phyloP scores from a whole-genome alignment of 1,140 invertebrate species.

The Apis mellifera region DNA sequence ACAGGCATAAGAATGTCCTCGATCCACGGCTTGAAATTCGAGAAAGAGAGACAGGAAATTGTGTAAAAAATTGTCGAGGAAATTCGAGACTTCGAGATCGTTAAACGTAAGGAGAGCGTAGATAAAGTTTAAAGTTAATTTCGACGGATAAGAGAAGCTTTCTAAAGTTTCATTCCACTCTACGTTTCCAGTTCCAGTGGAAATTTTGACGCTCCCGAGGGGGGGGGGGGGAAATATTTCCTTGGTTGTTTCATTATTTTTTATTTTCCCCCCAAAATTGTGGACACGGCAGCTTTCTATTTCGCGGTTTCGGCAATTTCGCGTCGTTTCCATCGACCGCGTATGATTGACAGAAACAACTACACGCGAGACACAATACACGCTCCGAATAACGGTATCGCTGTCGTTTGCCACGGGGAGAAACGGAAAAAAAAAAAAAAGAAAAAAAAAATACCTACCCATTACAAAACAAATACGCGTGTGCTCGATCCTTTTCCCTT shows the following conservation, averaged over 20 bases:
- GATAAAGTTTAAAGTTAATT: neutral
- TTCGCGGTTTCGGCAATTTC: neutral
- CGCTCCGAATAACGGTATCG: neutral
- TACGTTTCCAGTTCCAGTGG: neutral
- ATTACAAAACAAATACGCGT: neutral
- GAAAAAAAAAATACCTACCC: neutral
- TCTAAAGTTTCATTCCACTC: slow-evolving; percentile 10
- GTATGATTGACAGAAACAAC: neutral
- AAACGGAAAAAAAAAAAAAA: neutral
- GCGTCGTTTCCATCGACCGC: neutral
- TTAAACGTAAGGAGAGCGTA: too few species aligned
- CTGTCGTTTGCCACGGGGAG: neutral
- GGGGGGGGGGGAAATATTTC: neutral
- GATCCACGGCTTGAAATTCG: neutral
- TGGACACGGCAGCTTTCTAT: neutral
- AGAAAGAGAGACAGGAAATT: too few species aligned
- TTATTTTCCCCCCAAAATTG: neutral
- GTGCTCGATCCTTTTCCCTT: too few species aligned
- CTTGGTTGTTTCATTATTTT: neutral
- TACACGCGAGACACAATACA: too few species aligned
- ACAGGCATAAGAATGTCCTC: slow-evolving; percentile 47
- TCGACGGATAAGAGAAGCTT: neutral
- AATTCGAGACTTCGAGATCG: neutral
- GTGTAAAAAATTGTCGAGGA: too few species aligned
- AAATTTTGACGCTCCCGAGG: neutral